Conservation (phyloP, 1,140 invertebrate species). For the Episyrphus balteatus region DNA sequence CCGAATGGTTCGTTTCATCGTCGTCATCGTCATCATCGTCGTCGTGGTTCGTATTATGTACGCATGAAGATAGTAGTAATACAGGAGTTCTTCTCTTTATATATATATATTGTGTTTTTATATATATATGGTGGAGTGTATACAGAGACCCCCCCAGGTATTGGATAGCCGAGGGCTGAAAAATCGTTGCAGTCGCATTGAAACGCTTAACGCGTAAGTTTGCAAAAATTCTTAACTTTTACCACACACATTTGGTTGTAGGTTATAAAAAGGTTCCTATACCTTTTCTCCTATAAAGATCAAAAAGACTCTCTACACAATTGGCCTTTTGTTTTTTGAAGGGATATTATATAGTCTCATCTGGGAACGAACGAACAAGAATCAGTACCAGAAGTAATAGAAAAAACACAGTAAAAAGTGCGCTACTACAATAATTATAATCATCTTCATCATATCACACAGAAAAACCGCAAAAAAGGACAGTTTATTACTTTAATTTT, state of each 20-base stretch:
- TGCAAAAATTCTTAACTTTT: conserved; percentile 31
- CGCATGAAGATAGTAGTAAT: conserved; percentile 3
- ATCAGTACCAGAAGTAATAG: conserved; percentile 6
- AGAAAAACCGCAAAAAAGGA: too few relatives aligned
- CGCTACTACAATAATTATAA: too few relatives aligned
- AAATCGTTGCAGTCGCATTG: conserved; percentile 32
- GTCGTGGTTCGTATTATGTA: not conserved
- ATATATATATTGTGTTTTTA: not conserved
- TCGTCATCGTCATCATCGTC: too few relatives aligned
- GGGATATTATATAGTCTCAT: not conserved
- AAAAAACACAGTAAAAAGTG: conserved; percentile 8
- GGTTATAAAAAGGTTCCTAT: not conserved
- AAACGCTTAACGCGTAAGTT: conserved; percentile 31
- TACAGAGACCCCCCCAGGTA: conserved; percentile 37
- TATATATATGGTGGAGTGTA: conserved; percentile 18
- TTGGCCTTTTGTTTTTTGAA: not conserved
- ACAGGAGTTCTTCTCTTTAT: not conserved
- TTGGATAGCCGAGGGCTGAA: conserved; percentile 37
- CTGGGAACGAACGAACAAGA: conserved; percentile 13
- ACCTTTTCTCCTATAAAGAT: not conserved
- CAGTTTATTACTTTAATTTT: too few relatives aligned
- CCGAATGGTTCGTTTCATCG: too few relatives aligned
- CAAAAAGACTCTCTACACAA: not conserved
- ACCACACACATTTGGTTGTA: conserved; percentile 21
- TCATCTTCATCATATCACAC: too few relatives aligned